Conservation (phyloP, 2,113 vertebrate species). For the Sardina pilchardus region DNA sequence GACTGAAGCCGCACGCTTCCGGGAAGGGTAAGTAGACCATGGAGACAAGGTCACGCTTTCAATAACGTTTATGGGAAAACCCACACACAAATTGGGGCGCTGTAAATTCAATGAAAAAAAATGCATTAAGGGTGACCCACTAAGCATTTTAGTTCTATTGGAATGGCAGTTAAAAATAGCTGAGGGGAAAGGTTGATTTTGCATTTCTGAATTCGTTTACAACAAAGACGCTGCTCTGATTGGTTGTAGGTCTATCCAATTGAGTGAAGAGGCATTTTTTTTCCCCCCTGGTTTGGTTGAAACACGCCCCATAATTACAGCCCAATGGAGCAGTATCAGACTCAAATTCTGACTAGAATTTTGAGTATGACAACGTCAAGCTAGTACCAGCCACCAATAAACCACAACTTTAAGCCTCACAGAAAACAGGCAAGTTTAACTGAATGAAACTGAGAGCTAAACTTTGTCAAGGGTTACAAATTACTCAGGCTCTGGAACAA, state of each 20-base stretch:
- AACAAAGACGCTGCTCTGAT: too few relatives aligned
- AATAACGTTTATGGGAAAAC: slow-evolving; percentile 3
- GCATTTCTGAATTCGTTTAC: too few relatives aligned
- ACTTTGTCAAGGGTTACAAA: background rate
- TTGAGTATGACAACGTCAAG: too few relatives aligned
- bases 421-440: background rate
- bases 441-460: slow-evolving; percentile 66
- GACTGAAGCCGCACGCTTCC: background rate
- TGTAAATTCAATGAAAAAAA: background rate
- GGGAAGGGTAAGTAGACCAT: background rate
- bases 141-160: background rate
- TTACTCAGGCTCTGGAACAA: background rate
- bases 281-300: too few relatives aligned
- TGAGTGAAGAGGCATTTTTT: too few relatives aligned
- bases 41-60: background rate
- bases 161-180: background rate
- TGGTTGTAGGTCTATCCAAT: too few relatives aligned
- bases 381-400: background rate
- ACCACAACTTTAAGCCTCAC: background rate
- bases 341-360: too few relatives aligned
- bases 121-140: slow-evolving; percentile 12
- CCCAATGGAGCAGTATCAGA: too few relatives aligned
- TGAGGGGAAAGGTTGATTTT: background rate
- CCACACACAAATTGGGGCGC: slow-evolving; percentile 5
- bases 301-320: too few relatives aligned